phyloP scores from a whole-genome alignment of 1,140 invertebrate genomes.

The Sminthurides bifidus region DNA sequence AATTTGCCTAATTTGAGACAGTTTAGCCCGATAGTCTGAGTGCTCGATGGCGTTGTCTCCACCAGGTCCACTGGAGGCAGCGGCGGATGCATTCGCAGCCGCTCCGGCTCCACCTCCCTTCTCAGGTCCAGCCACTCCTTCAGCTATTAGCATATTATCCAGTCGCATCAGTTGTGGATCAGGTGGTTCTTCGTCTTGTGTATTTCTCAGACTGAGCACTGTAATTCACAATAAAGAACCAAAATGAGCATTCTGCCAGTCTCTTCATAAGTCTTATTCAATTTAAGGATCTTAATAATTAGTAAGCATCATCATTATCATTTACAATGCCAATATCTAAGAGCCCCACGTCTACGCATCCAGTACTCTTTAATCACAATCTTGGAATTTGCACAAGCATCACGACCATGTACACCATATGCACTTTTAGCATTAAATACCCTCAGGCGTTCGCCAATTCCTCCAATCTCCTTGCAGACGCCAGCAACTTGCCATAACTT shows the following conservation, averaged over 20 bases:
- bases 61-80: constrained; percentile 49
- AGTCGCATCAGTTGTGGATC: constrained; percentile 97
- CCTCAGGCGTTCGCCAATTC: too few species aligned
- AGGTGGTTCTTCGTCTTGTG: constrained; percentile 95
- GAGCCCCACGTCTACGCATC: too few species aligned
- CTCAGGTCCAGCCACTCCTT: constrained; percentile 95
- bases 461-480: too few species aligned
- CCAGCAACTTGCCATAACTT: too few species aligned
- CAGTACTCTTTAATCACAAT: too few species aligned
- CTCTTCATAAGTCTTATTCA: too few species aligned
- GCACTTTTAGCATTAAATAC: too few species aligned
- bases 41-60: constrained; percentile 97
- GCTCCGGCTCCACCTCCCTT: constrained; percentile 87
- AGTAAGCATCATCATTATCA: too few species aligned
- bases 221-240: constrained; percentile 37
- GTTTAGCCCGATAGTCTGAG: constrained; percentile 95
- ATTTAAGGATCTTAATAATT: too few species aligned
- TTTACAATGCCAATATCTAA: too few species aligned
- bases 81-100: constrained; percentile 78
- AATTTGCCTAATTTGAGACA: constrained; percentile 97
- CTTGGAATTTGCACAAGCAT: too few species aligned
- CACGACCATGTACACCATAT: too few species aligned
- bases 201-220: constrained; percentile 89
- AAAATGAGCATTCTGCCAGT: constrained; percentile 20
- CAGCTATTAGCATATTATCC: constrained; percentile 99